Percentiles rank a stretch among this genome's conserved stretches.
These are phyloP conservation scores for Heliocidaris erythrogramma DNA, from an alignment of 35 echinoderm and acorn worm species.

Conservation along the genomic window DNA sequence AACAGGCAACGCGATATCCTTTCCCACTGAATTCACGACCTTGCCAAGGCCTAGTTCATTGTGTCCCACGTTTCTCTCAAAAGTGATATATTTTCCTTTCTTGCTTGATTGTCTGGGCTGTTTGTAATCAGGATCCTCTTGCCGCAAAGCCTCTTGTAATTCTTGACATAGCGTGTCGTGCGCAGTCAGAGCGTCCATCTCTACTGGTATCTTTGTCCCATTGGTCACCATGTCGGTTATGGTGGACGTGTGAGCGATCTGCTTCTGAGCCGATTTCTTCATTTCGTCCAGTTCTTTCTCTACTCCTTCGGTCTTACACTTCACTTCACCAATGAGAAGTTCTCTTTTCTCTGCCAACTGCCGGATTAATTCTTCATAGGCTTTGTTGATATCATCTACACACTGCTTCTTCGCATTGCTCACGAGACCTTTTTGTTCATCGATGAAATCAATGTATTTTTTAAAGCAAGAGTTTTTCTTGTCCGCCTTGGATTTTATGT, in stretches of 20 bases:
- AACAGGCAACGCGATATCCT: neutral
- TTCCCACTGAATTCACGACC: neutral
- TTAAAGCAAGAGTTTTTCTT: neutral
- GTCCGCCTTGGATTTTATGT: neutral
- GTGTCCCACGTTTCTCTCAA: neutral
- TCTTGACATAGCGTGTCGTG: conserved; percentile 34
- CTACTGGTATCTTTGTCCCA: neutral
- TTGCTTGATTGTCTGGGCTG: neutral
- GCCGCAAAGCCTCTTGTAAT: neutral
- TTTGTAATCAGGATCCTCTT: conserved; percentile 19
- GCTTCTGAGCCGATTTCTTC: neutral
- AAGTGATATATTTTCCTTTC: neutral
- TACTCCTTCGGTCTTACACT: neutral
- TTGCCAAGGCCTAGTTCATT: neutral
- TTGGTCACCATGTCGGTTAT: neutral
- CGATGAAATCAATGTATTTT: conserved; percentile 10
- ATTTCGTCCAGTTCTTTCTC: neutral
- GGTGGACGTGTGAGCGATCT: neutral
- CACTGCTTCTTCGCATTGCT: neutral
- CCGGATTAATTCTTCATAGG: too few species aligned
- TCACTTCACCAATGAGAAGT: too few species aligned
- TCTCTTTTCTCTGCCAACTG: too few species aligned
- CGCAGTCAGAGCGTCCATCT: neutral
- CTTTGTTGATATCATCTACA: neutral
- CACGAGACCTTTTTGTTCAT: neutral